A percentile compares a stretch with the other conserved stretches of the same genome.
Evolutionary conservation across 2,113 vertebrate species (phyloP).

Genomic region (Irena cyanogastra): DNA sequence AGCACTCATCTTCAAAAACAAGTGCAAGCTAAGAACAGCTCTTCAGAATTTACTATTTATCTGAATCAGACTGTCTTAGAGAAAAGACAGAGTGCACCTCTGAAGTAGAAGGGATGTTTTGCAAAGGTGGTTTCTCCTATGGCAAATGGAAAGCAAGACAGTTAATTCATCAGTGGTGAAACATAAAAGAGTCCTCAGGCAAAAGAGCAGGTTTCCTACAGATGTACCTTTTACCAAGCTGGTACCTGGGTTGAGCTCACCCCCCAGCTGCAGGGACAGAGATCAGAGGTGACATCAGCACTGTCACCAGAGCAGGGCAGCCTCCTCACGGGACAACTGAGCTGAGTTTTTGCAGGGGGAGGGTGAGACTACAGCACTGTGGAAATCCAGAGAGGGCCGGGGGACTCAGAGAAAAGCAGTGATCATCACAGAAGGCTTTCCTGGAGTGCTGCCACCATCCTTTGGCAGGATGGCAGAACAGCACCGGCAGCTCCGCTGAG

Average conservation of each 20-base stretch:
- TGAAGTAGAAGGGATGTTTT: background rate
- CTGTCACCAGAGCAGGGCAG: background rate
- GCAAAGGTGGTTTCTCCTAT: background rate
- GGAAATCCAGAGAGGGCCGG: background rate
- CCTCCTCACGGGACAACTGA: background rate
- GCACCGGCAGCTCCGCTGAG: background rate
- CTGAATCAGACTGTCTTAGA: background rate
- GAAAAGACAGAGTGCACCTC: background rate
- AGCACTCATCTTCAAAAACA: background rate
- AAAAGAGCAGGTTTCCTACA: background rate
- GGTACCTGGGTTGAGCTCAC: background rate
- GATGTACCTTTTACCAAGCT: background rate
- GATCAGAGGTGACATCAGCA: background rate
- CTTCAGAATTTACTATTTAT: background rate
- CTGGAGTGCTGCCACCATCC: constrained; percentile 18
- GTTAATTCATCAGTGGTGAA: background rate
- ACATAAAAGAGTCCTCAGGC: background rate
- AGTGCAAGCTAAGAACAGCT: background rate
- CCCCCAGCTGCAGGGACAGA: background rate
- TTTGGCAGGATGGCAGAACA: background rate
- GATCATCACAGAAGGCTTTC: background rate
- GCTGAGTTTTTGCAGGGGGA: background rate
- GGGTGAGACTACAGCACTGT: background rate
- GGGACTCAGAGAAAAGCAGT: background rate
- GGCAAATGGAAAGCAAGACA: background rate